Percentiles rank a stretch among this genome's conserved stretches.
These are phyloP conservation scores for Poecilobothrus nobilitatus DNA, from an alignment of 2,888 invertebrate genomes.

Conservation along the genomic window DNA sequence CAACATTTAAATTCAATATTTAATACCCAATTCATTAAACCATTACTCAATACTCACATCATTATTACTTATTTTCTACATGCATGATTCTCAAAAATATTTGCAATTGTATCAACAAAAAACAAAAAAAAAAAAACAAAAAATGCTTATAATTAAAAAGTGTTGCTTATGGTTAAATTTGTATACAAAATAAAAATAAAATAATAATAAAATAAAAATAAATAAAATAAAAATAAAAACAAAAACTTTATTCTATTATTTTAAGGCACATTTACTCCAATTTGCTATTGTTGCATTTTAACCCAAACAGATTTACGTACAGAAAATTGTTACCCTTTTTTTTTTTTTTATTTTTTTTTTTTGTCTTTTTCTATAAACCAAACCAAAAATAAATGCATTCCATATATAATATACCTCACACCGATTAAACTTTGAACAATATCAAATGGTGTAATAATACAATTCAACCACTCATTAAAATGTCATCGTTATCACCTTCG, in stretches of 20 bases:
- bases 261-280: neutral
- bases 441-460: constrained; percentile 1
- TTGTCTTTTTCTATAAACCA: no score
- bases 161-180: neutral
- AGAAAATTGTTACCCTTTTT: neutral
- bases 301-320: neutral
- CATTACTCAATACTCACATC: neutral
- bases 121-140: neutral
- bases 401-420: neutral
- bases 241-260: neutral
- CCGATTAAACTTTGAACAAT: neutral
- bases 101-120: no score
- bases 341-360: no score
- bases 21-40: neutral
- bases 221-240: neutral
- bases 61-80: neutral
- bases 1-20: neutral
- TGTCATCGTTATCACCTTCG: constrained; percentile 4
- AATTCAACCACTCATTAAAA: constrained; percentile 4
- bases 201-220: neutral
- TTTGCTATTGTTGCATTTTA: constrained; percentile 1
- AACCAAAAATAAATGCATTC: no score
- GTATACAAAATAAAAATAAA: neutral
- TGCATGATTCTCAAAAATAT: neutral
- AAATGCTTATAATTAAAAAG: neutral